Percentiles rank a stretch among this genome's conserved stretches.
phyloP scores from a whole-genome alignment of 1,140 invertebrate genomes.

The Microplitis demolitor region DNA sequence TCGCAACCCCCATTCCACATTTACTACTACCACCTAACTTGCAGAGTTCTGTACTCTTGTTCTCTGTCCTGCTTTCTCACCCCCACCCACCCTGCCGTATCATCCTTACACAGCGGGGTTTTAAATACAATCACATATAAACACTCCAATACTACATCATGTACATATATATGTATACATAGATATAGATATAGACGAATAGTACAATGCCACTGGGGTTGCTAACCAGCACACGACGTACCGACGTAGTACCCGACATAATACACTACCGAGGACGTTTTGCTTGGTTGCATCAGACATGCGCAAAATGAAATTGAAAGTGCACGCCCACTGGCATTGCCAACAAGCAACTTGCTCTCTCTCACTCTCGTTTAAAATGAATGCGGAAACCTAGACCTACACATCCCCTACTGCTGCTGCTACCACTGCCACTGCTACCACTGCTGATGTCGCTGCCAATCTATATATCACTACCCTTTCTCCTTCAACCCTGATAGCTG shows the following conservation, averaged over 20 bases:
- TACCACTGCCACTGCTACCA: not conserved
- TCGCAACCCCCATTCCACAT: conserved; percentile 8
- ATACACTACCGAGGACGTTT: not conserved
- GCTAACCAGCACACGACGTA: not conserved
- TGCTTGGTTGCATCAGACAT: conserved; percentile 37
- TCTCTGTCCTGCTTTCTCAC: not conserved
- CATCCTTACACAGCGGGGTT: not conserved
- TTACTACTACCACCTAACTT: too few relatives aligned
- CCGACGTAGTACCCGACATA: not conserved
- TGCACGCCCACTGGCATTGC: conserved; percentile 53
- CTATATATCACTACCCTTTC: not conserved
- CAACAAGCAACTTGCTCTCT: not conserved
- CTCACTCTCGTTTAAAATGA: too few relatives aligned
- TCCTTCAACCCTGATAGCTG: conserved; percentile 8
- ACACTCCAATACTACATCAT: not conserved
- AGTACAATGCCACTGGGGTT: conserved; percentile 1
- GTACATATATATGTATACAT: not conserved
- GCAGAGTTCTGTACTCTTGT: not conserved
- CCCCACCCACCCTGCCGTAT: not conserved
- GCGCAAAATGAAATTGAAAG: conserved; percentile 56
- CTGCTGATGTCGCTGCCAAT: too few relatives aligned
- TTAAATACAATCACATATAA: conserved; percentile 20
- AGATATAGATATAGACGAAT: not conserved
- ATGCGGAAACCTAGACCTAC: conserved; percentile 54
- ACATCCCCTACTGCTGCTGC: conserved; percentile 41